Evolutionary conservation across 2,113 vertebrate species (phyloP), one percentile per base, ranked within the genome.

Genomic region (Myodes glareolus): DNA sequence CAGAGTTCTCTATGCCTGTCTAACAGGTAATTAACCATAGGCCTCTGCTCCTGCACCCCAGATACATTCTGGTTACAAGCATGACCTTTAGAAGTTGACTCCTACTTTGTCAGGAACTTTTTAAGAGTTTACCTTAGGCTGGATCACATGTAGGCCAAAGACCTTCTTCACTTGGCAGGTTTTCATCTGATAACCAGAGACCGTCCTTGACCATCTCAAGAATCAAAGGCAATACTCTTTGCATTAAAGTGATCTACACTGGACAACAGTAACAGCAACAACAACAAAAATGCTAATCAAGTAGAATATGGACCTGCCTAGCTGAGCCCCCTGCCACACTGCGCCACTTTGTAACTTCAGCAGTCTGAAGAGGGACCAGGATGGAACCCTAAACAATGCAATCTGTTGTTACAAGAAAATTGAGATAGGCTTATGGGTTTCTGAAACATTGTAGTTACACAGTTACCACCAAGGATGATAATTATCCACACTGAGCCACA

Each of bases 321-420:
- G 39, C 61, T 33, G 29, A 67, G 58, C 39, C 39, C 70, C 17
- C 33, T 39, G 12, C 33, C n/a, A 36, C n/a, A 36, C 27, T 19
- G 5, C 23, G 27, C 52, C 89, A 67, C 86, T 89, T 47, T 50
- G 5, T 65, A 45, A 65, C 86, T 27, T 81, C 58, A 11, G 13
- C 61, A 92, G 17, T 76, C 65, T 50, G 87, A 87, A 90, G 65
- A 91, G n/a, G 70, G 90, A 96, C 77, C 45, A 81, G 90, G 75
- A 73, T 27, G 45, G 77, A 68, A 68, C 47, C n/a, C 45, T 39
- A 47, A 2, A 33, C 17, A 29, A 47, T 14, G 33, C n/a, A 61
- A n/a, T 19, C 58, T 95, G 39, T 75, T 82, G 91, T 91, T 86
- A 31, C 23, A 90, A 87, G 94, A 85, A 96, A 95, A 92, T 31